phyloP scores from a whole-genome alignment of 2,888 invertebrate genomes.

The Pseudococcus jackbeardsleyi region DNA sequence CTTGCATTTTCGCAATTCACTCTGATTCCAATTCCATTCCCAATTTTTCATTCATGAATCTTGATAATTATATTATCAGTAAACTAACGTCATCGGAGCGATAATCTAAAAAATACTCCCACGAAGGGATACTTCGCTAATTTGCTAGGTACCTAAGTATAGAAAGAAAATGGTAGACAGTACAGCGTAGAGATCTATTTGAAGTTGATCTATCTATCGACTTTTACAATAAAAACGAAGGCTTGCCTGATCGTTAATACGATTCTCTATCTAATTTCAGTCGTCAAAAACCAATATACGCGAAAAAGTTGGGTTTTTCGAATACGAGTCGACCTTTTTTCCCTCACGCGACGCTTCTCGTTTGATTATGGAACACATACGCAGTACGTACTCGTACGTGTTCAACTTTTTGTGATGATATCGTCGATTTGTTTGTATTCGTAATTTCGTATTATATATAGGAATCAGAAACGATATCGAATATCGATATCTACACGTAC shows the following conservation, averaged over 20 bases:
- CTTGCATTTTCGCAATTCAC: no score
- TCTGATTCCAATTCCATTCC: no score
- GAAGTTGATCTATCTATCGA: no score
- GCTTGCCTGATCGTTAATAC: neutral
- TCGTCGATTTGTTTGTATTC: constrained; percentile 1
- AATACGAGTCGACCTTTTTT: neutral
- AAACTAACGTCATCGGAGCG: no score
- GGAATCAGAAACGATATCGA: neutral
- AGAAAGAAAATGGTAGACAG: no score
- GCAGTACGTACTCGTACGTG: neutral
- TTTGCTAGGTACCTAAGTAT: no score
- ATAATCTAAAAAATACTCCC: no score
- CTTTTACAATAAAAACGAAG: no score
- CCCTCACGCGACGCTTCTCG: neutral
- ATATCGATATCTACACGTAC: neutral
- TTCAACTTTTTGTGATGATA: neutral
- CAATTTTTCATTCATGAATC: no score
- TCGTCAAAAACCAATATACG: constrained; percentile 5
- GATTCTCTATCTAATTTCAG: neutral
- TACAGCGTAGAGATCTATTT: no score
- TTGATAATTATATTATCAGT: no score
- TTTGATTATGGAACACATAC: constrained; percentile 22
- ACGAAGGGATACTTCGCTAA: no score
- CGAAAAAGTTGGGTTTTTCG: neutral
- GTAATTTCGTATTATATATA: neutral